phyloP scores from a whole-genome alignment of 2,113 vertebrate species.

The Catharus fuscescens region DNA sequence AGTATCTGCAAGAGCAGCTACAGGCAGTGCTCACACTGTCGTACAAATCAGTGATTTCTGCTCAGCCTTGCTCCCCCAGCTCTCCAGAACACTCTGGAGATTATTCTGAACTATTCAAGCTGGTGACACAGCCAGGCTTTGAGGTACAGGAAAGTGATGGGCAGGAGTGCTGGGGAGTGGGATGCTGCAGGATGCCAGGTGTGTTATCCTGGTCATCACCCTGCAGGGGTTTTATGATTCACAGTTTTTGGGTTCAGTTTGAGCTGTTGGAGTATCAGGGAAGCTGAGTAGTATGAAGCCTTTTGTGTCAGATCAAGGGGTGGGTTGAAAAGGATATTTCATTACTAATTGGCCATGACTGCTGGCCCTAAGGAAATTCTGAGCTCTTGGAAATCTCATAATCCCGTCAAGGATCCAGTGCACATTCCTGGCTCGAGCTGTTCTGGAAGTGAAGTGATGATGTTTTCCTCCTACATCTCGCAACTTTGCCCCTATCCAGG shows the following conservation, averaged over 20 bases:
- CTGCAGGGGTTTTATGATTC: not conserved
- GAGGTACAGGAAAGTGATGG: accelerated
- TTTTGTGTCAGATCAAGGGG: not conserved
- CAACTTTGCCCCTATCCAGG: conserved; percentile 66
- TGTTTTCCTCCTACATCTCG: not conserved
- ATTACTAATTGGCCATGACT: not conserved
- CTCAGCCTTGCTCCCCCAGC: not conserved
- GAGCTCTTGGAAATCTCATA: not conserved
- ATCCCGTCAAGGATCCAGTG: not conserved
- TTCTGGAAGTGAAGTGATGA: not conserved
- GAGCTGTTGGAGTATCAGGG: accelerated
- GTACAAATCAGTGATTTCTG: not conserved
- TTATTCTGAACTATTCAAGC: not conserved
- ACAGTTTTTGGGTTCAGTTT: not conserved
- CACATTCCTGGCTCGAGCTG: not conserved
- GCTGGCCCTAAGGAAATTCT: not conserved
- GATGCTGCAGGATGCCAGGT: not conserved
- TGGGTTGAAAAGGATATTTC: not conserved
- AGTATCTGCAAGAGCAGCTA: not conserved
- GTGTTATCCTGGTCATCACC: not conserved
- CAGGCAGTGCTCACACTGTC: not conserved
- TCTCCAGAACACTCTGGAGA: not conserved
- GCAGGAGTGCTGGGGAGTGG: not conserved
- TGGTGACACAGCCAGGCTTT: not conserved
- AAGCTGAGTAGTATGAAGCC: not conserved